phyloP scores from a whole-genome alignment of 1,140 invertebrate species.

The Augochlora pura region DNA sequence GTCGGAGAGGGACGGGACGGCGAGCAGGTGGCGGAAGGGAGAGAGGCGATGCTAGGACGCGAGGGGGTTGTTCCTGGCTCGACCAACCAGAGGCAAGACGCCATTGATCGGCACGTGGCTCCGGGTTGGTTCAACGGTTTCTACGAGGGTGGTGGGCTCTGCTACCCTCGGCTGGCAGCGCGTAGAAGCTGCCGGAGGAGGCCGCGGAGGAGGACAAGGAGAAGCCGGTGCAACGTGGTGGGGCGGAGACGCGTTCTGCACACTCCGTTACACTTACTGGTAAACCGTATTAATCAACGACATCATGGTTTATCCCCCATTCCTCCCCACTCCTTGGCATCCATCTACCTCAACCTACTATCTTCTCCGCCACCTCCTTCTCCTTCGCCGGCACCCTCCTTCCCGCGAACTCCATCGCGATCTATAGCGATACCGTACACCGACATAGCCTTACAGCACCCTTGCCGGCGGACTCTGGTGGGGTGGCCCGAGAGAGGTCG shows the following conservation, averaged over 20 bases:
- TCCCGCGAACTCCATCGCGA: conserved; percentile 51
- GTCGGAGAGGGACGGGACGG: neutral
- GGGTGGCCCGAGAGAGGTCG: neutral
- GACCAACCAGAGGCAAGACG: conserved; percentile 78
- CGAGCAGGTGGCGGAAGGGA: neutral
- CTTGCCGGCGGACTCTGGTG: conserved; percentile 11
- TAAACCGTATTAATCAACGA: conserved; percentile 82
- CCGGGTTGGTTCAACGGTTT: conserved; percentile 63
- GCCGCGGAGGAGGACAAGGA: conserved; percentile 47
- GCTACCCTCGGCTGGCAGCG: conserved; percentile 40
- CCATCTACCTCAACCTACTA: conserved; percentile 54
- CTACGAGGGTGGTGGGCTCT: conserved; percentile 55
- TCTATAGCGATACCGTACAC: conserved; percentile 48
- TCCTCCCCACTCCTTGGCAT: conserved; percentile 50
- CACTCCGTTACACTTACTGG: conserved; percentile 81
- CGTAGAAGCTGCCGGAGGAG: conserved; percentile 35
- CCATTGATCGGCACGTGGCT: conserved; percentile 81
- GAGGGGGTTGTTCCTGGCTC: conserved; percentile 72
- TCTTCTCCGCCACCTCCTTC: conserved; percentile 14
- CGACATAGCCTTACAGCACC: conserved; percentile 48
- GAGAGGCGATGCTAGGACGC: conserved; percentile 36
- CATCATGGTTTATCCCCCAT: conserved; percentile 79
- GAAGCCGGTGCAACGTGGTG: neutral
- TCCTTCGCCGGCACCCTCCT: too few relatives aligned
- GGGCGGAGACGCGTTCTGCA: conserved; percentile 72